Evolutionary conservation across 2,113 vertebrate species (phyloP).

Genomic region (Pluvialis apricaria): DNA sequence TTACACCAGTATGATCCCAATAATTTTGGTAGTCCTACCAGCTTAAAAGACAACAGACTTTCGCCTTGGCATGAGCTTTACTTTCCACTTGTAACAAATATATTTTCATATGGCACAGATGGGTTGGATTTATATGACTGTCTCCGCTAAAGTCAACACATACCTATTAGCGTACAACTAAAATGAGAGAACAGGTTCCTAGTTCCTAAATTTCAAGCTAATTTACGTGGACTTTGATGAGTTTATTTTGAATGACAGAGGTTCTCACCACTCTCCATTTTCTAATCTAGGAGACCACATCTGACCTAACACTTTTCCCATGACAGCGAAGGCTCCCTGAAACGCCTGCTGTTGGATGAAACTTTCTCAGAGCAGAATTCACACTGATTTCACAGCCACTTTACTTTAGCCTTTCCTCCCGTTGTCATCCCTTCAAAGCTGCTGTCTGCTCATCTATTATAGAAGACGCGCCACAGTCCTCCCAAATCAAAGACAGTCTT

Average conservation of each 20-base stretch:
- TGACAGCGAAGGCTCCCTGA: not conserved
- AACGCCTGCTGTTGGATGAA: not conserved
- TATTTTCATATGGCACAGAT: not conserved
- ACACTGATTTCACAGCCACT: not conserved
- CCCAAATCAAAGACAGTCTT: not conserved
- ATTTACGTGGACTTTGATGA: not conserved
- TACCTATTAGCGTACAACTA: rapidly evolving
- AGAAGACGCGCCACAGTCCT: not conserved
- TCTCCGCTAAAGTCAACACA: not conserved
- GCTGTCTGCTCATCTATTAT: not conserved
- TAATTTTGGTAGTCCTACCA: not conserved
- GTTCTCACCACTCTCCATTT: not conserved
- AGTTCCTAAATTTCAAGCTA: not conserved
- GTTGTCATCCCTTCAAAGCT: not conserved
- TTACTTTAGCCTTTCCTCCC: not conserved
- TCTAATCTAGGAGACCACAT: not conserved
- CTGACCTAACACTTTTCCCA: not conserved
- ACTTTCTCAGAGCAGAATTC: not conserved
- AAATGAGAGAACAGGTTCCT: not conserved
- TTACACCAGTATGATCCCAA: not conserved
- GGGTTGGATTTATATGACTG: not conserved
- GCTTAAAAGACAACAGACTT: not conserved
- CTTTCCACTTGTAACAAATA: not conserved
- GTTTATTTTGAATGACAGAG: not conserved
- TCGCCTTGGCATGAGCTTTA: not conserved